A percentile compares a stretch with the other conserved stretches of the same genome.
Conservation (phyloP, 1,140 invertebrate genomes). For the Phocides pigmalion region DNA sequence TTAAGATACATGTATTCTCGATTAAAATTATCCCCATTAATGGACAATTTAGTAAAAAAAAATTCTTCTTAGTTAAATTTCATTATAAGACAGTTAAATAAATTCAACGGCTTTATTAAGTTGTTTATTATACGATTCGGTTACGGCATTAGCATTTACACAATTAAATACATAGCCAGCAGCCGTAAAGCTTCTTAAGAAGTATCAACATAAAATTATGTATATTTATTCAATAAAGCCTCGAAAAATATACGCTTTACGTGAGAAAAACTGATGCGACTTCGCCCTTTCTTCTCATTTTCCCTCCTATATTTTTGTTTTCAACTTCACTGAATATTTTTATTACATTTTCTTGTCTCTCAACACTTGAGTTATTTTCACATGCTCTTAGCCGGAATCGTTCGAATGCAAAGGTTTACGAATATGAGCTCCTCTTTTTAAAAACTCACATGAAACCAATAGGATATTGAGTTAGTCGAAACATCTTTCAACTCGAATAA, state of each 20-base stretch:
- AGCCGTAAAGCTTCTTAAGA: slow-evolving; percentile 57
- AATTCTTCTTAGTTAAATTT: neutral
- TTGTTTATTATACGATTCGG: slow-evolving; percentile 26
- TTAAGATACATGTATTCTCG: too few relatives aligned
- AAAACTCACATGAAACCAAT: slow-evolving; percentile 25
- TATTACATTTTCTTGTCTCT: slow-evolving; percentile 68
- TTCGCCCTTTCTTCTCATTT: slow-evolving; percentile 66
- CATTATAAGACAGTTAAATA: slow-evolving; percentile 2
- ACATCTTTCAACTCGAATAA: neutral
- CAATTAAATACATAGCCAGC: slow-evolving; percentile 42
- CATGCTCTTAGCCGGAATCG: slow-evolving; percentile 38
- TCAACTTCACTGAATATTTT: slow-evolving; percentile 70
- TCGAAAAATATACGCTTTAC: slow-evolving; percentile 64
- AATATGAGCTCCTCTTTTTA: slow-evolving; percentile 21
- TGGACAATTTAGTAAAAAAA: too few relatives aligned
- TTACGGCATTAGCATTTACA: slow-evolving; percentile 36
- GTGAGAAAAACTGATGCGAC: slow-evolving; percentile 62
- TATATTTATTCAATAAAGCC: slow-evolving; percentile 78
- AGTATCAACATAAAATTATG: slow-evolving; percentile 69
- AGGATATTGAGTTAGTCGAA: slow-evolving; percentile 5
- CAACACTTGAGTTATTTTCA: slow-evolving; percentile 61
- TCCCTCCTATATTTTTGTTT: slow-evolving; percentile 70
- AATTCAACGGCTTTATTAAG: slow-evolving; percentile 1
- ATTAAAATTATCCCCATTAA: too few relatives aligned
- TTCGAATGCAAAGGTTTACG: slow-evolving; percentile 42